These are phyloP conservation scores for Chaetops frenatus DNA, from an alignment of 2,113 vertebrate genomes.

Conservation along the genomic window DNA sequence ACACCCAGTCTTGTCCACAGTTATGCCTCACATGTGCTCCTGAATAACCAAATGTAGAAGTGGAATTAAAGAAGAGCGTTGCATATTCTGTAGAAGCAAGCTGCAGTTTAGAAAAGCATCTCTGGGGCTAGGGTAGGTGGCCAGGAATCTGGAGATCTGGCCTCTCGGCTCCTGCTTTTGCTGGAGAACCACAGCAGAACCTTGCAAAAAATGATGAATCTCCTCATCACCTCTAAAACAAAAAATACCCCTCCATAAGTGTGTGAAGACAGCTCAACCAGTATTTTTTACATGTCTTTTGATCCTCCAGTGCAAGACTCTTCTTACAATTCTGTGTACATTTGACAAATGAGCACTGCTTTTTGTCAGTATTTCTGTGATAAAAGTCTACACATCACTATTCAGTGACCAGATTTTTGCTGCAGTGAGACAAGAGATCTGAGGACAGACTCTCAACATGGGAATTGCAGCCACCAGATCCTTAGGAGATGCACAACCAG, in stretches of 20 bases:
- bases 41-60: neutral
- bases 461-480: neutral
- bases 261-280: neutral
- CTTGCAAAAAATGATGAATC: neutral
- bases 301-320: neutral
- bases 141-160: rapidly evolving
- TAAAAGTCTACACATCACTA: neutral
- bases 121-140: neutral
- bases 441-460: neutral
- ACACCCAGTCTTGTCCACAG: neutral
- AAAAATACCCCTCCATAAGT: neutral
- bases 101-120: neutral
- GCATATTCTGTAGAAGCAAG: neutral
- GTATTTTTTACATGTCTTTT: neutral
- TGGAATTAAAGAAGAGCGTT: neutral
- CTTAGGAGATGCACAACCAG: neutral
- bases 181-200: neutral
- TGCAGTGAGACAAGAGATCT: neutral
- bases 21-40: neutral
- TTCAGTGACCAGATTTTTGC: neutral
- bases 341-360: neutral
- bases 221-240: neutral
- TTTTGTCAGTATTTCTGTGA: neutral
- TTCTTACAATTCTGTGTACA: neutral
- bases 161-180: neutral